Conservation (phyloP, 2,888 invertebrate genomes). For the Miltochrista miniata region DNA sequence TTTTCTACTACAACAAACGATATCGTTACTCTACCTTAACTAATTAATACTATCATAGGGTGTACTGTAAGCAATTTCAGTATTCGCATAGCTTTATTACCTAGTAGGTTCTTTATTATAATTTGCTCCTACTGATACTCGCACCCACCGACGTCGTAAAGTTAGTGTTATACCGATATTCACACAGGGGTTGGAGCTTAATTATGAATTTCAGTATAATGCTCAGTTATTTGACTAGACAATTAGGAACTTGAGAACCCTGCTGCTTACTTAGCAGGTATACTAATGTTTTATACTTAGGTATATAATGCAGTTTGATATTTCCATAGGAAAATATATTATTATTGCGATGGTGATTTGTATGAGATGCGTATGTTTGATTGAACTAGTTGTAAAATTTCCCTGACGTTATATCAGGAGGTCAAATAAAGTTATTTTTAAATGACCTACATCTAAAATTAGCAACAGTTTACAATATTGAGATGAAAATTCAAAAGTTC, state of each 20-base stretch:
- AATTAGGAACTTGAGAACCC: neutral
- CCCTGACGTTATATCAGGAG: too few relatives aligned
- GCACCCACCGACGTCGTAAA: neutral
- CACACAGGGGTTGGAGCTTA: neutral
- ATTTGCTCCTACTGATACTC: too few relatives aligned
- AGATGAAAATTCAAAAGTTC: too few relatives aligned
- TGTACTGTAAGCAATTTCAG: neutral
- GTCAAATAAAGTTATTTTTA: too few relatives aligned
- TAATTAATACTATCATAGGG: neutral
- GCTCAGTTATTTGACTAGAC: neutral
- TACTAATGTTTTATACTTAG: too few relatives aligned
- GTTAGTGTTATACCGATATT: neutral
- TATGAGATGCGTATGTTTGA: too few relatives aligned
- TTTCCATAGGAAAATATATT: too few relatives aligned
- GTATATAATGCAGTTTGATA: too few relatives aligned
- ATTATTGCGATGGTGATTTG: too few relatives aligned
- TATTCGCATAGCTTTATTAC: neutral
- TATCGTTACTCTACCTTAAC: neutral
- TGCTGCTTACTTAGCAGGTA: neutral
- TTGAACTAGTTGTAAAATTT: too few relatives aligned
- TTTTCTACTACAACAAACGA: neutral
- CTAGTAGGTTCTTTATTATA: neutral
- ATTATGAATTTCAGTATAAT: neutral
- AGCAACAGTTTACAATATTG: too few relatives aligned
- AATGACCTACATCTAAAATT: too few relatives aligned